A percentile compares a stretch with the other conserved stretches of the same genome.
These are phyloP conservation scores for Lymantria monacha DNA, from an alignment of 2,888 invertebrate genomes.

Conservation along the genomic window DNA sequence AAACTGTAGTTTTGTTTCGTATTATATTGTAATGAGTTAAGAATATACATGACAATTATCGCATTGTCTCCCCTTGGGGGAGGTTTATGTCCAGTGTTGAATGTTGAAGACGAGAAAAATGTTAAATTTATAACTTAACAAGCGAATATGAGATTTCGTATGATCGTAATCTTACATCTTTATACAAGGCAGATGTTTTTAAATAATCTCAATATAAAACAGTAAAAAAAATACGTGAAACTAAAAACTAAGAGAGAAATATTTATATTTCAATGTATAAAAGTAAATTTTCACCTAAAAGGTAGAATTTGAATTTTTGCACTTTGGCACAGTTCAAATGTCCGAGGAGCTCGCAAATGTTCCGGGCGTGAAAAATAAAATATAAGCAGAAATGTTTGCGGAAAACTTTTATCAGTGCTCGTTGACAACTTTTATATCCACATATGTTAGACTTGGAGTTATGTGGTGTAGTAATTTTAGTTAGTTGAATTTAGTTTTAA, in stretches of 20 bases:
- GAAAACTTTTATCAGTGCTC: constrained; percentile 5
- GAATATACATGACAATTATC: too few relatives aligned
- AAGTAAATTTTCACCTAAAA: constrained; percentile 3
- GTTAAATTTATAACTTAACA: too few relatives aligned
- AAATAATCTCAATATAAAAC: too few relatives aligned
- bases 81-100: too few relatives aligned
- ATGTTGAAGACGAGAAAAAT: too few relatives aligned
- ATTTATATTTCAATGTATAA: background rate
- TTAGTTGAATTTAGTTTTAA: background rate
- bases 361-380: constrained; percentile 7
- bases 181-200: too few relatives aligned
- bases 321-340: constrained; percentile 8
- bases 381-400: background rate
- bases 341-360: constrained; percentile 7
- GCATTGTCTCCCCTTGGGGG: too few relatives aligned
- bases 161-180: too few relatives aligned
- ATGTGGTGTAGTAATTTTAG: background rate
- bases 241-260: background rate
- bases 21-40: too few relatives aligned
- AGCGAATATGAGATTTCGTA: too few relatives aligned
- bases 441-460: background rate
- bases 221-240: background rate
- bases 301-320: constrained; percentile 9
- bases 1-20: too few relatives aligned
- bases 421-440: constrained; percentile 2